Base-by-base conservation (phyloP, 2,113 vertebrate genomes). In the Meles meles region DNA sequence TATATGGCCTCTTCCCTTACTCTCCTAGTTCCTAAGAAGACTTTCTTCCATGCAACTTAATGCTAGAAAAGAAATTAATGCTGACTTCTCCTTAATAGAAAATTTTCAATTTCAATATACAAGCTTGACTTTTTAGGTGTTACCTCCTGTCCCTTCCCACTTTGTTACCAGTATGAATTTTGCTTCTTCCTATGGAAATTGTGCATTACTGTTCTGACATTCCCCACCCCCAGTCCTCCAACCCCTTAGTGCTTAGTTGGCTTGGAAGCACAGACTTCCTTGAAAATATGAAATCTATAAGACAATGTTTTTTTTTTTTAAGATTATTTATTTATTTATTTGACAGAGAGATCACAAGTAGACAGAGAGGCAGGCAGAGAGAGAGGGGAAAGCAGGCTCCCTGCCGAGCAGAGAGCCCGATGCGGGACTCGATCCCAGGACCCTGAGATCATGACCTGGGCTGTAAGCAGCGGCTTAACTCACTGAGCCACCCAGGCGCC, bases 221-320 rank as follows among this genome's bases (percentile, higher is more conserved):
- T 71, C 3, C 67, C 67, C 8, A 20, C 7, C 7, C 37, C 37
- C n/a, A 18, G 10, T 0, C 10, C 27, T 17, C 61, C 29, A 69
- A 69, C 2, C 39, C 42, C 5, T 42, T 5, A 55, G 9, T 83
- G 18, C 34, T 86, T 92, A 42, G 47, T 76, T 93, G 34, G 21
- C 47, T 65, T 88, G 12, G 76, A 92, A 86, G 27, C 27, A 86
- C 0, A 94, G 37, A 55, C 8, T 10, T 97, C 95, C 86, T 44
- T 88, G 82, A 88, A 95, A 94, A 69, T 57, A 95, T 9, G 93
- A 57, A 80, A 37, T 85, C 37, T 82, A 63, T 20, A 76, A 76
- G 8, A 80, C 95, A 92, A 84, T 59, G 10, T 17, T 88, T 96
- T 29, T n/a, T n/a, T n/a, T n/a, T n/a, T n/a, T n/a, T n/a, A n/a